phyloP scores from a whole-genome alignment of 1,140 invertebrate genomes.

The Acyrthosiphon pisum region DNA sequence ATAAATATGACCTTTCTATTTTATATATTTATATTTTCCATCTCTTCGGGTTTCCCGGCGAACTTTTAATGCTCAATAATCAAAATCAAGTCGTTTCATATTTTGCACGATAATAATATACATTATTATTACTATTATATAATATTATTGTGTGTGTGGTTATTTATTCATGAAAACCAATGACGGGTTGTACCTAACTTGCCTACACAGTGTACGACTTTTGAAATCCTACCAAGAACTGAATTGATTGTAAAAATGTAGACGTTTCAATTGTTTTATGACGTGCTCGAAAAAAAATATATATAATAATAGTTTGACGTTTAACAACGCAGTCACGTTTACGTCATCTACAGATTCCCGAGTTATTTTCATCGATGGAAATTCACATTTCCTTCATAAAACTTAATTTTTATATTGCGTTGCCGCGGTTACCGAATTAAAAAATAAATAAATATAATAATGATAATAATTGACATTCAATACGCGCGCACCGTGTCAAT shows the following conservation, averaged over 20 bases:
- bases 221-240: background rate
- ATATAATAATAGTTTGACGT: constrained; percentile 25
- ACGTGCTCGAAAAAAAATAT: background rate
- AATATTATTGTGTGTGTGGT: background rate
- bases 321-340: constrained; percentile 22
- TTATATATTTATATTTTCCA: constrained; percentile 29
- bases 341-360: background rate
- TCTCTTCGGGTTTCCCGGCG: background rate
- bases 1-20: constrained; percentile 1
- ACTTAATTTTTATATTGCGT: background rate
- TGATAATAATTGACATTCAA: background rate
- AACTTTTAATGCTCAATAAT: constrained; percentile 9
- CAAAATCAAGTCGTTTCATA: background rate
- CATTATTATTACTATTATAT: background rate
- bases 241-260: constrained; percentile 20
- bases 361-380: constrained; percentile 7
- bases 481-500: background rate
- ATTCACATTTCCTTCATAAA: background rate
- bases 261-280: constrained; percentile 24
- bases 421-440: background rate
- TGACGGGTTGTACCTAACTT: background rate
- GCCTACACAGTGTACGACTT: background rate
- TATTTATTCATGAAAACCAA: background rate
- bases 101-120: constrained; percentile 6
- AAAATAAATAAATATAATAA: constrained; percentile 13